A percentile compares a stretch with the other conserved stretches of the same genome.
Conservation (phyloP, 2,113 vertebrate species). For the Deroptyus accipitrinus region DNA sequence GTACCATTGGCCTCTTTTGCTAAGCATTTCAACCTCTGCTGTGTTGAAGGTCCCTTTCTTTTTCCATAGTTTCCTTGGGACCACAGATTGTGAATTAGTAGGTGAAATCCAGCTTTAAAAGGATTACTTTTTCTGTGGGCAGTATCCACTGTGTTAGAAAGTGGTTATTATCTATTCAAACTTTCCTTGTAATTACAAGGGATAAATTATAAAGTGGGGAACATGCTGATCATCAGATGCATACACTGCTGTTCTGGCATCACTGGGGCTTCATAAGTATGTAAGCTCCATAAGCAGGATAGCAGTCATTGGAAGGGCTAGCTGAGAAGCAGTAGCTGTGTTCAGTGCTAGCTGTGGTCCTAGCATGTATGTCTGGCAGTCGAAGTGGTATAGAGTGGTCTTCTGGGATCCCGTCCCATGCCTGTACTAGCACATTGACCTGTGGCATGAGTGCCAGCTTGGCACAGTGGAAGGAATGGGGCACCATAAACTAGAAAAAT, state of each 20-base stretch:
- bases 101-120: neutral
- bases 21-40: neutral
- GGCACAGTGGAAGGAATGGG: neutral
- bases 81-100: neutral
- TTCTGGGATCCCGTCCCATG: neutral
- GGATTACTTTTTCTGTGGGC: neutral
- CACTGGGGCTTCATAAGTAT: neutral
- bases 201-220: neutral
- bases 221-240: fast-evolving
- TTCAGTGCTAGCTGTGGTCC: neutral
- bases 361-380: neutral
- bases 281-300: neutral
- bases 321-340: neutral
- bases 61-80: neutral
- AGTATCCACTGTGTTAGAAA: neutral
- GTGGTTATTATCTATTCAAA: neutral
- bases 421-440: neutral
- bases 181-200: neutral
- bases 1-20: neutral
- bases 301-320: neutral
- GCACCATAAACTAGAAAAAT: neutral
- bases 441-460: neutral
- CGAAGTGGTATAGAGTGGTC: neutral
- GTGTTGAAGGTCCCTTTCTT: neutral
- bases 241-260: neutral